Percentiles rank a stretch among this genome's conserved stretches.
These are phyloP conservation scores for Epizoanthus scotinus DNA, from an alignment of 92 coral and sea anemone genomes.

Conservation along the genomic window DNA sequence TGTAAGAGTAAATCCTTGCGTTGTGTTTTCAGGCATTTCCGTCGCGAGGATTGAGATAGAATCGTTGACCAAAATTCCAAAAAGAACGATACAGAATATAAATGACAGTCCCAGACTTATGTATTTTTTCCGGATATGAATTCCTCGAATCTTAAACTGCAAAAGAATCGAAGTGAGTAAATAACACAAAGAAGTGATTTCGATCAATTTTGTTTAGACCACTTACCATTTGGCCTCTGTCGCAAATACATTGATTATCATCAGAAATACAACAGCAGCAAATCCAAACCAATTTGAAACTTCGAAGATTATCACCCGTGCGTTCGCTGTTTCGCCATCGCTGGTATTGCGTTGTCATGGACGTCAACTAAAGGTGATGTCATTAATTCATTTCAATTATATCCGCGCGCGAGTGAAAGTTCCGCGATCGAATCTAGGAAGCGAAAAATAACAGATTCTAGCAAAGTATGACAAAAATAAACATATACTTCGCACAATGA, in stretches of 20 bases:
- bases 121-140: slow-evolving; percentile 89
- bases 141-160: slow-evolving; percentile 92
- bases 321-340: not conserved
- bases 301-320: not conserved
- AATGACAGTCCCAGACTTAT: slow-evolving; percentile 79
- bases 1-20: slow-evolving; percentile 81
- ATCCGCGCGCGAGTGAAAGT: slow-evolving; percentile 33
- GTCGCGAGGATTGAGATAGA: slow-evolving; percentile 70
- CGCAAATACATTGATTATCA: slow-evolving; percentile 42
- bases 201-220: not conserved
- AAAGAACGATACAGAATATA: slow-evolving; percentile 65
- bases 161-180: slow-evolving; percentile 24
- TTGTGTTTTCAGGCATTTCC: slow-evolving; percentile 94
- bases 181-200: not conserved
- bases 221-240: slow-evolving; percentile 55
- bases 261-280: slow-evolving; percentile 12
- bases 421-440: not conserved
- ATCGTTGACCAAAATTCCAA: slow-evolving; percentile 86
- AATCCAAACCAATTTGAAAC: not conserved
- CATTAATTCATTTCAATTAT: slow-evolving; percentile 48
- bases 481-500: not conserved
- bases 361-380: slow-evolving; percentile 51
- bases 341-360: slow-evolving; percentile 46
- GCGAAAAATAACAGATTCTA: too few relatives aligned
- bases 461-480: not conserved